A percentile compares a stretch with the other conserved stretches of the same genome.
These are phyloP conservation scores for Spodoptera littoralis DNA, from an alignment of 2,888 invertebrate genomes.

Conservation along the genomic window DNA sequence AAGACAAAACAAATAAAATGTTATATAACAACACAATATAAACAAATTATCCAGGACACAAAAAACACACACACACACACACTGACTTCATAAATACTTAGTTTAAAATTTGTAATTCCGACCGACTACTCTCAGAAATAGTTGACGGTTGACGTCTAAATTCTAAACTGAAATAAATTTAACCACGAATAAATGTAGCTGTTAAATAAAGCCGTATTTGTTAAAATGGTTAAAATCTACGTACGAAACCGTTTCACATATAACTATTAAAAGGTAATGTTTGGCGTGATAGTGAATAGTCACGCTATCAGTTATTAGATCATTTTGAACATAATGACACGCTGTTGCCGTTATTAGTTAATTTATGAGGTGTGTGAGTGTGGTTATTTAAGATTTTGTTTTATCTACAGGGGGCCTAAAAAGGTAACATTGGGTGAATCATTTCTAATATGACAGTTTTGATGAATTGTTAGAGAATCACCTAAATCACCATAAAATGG, in stretches of 20 bases:
- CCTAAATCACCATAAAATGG: too few species aligned
- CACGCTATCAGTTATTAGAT: conserved; percentile 47
- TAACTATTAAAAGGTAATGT: conserved; percentile 35
- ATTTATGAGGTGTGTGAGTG: conserved; percentile 35
- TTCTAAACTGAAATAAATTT: conserved; percentile 18
- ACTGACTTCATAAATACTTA: too few species aligned
- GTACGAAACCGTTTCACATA: conserved; percentile 35
- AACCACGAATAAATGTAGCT: conserved; percentile 15
- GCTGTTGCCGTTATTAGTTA: conserved; percentile 21
- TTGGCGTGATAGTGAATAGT: conserved; percentile 36
- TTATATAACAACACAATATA: too few species aligned
- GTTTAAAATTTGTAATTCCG: neutral
- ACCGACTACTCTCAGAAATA: conserved; percentile 11
- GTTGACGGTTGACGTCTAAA: conserved; percentile 7
- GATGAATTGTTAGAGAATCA: too few species aligned
- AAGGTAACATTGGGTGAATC: too few species aligned
- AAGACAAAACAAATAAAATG: too few species aligned
- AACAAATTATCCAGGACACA: too few species aligned
- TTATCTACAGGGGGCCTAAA: neutral
- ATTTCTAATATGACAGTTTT: too few species aligned
- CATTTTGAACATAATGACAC: conserved; percentile 24
- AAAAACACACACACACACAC: too few species aligned
- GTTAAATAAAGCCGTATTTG: conserved; percentile 29
- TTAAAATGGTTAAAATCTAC: conserved; percentile 42
- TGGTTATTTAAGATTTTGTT: neutral